Conservation (phyloP, 30 jellyfish, hydroid and myxozoan species). For the Aurelia sp. region DNA sequence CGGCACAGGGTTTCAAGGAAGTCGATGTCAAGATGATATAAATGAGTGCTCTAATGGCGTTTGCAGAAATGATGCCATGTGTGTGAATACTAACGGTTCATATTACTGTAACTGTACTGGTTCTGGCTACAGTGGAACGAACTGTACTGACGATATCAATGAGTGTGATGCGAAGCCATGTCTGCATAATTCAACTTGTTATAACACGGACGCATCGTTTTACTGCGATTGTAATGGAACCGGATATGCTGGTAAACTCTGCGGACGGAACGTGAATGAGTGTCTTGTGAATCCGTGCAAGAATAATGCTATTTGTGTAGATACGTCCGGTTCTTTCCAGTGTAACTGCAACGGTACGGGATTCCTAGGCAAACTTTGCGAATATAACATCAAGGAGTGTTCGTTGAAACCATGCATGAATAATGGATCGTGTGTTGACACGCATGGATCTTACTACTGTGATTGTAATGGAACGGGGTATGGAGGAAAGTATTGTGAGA, state of each 20-base stretch:
- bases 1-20: conserved; percentile 49
- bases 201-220: conserved; percentile 23
- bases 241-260: conserved; percentile 26
- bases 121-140: conserved; percentile 28
- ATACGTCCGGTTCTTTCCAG: conserved; percentile 46
- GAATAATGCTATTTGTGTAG: conserved; percentile 55
- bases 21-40: conserved; percentile 29
- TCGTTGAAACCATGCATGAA: conserved; percentile 25
- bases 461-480: conserved; percentile 57
- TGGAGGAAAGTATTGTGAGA: conserved; percentile 32
- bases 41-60: conserved; percentile 48
- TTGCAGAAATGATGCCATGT: conserved; percentile 57
- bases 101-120: conserved; percentile 11
- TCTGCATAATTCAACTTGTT: conserved; percentile 6
- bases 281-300: conserved; percentile 43
- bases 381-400: conserved; percentile 4
- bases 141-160: conserved; percentile 12
- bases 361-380: conserved; percentile 60
- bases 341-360: conserved; percentile 55
- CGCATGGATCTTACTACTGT: conserved; percentile 12
- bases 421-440: conserved; percentile 36
- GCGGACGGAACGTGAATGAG: conserved; percentile 18
- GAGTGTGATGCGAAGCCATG: conserved; percentile 54
- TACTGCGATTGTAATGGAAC: conserved; percentile 31
- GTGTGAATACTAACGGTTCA: conserved; percentile 22